These are phyloP conservation scores for Drosophila yakuba DNA, from an alignment of 1,140 invertebrate species.

Conservation along the genomic window DNA sequence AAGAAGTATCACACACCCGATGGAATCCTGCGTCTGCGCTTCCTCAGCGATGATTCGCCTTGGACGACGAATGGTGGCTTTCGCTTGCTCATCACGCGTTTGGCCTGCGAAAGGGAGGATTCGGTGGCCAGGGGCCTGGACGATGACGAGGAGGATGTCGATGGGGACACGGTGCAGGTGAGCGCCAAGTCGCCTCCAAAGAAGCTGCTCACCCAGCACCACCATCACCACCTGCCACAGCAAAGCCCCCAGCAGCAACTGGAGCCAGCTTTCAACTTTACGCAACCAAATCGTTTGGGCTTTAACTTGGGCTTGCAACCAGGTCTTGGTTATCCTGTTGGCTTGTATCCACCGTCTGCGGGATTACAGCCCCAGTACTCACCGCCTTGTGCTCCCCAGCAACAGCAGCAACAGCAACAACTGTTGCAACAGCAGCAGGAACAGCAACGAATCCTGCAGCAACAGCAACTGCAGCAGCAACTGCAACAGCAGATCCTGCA, in stretches of 20 bases:
- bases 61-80: constrained; percentile 85
- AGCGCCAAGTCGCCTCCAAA: constrained; percentile 55
- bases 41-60: constrained; percentile 74
- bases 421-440: constrained; percentile 18
- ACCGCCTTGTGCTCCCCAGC: constrained; percentile 20
- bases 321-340: constrained; percentile 19
- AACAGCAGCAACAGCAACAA: constrained; percentile 15
- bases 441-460: constrained; percentile 16
- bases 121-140: constrained; percentile 47
- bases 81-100: constrained; percentile 85
- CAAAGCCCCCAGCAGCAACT: constrained; percentile 32
- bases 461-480: constrained; percentile 17
- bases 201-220: constrained; percentile 43
- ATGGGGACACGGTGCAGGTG: constrained; percentile 60
- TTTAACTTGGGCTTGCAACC: constrained; percentile 3
- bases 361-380: constrained; percentile 1
- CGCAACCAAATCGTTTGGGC: constrained; percentile 25
- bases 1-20: constrained; percentile 85
- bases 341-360: constrained; percentile 6
- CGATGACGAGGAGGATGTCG: constrained; percentile 30
- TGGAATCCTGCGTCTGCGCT: constrained; percentile 84
- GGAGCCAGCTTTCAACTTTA: constrained; percentile 18
- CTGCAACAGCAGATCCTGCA: constrained; percentile 27
- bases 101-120: constrained; percentile 81
- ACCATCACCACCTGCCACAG: constrained; percentile 32